Base-by-base conservation (phyloP, 2,797 vertebrate species). In the Numenius phaeopus region DNA sequence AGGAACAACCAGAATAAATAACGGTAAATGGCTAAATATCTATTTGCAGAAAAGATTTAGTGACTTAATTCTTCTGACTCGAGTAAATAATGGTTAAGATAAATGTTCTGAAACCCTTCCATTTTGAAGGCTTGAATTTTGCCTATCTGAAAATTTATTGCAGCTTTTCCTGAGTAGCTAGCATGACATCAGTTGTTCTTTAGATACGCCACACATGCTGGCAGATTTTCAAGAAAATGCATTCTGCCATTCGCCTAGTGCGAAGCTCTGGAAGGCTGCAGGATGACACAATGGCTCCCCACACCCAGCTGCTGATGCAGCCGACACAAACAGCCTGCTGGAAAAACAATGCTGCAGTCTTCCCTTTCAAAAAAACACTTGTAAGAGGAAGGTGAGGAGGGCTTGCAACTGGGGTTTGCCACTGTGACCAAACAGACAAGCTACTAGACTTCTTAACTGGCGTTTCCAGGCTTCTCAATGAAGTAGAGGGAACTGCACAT, bases 1-100 rank as follows among this genome's bases (percentile, higher is more conserved):
- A 93, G 84, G 65, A 90, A 90, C 46, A 91, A 89, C 46, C 47
- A 83, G 69, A 96, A 92, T 85, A 94, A 95, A 88, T 70, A 94
- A 73, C 26, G 66, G 47, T 76, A 92, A 92, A 83, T 79, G 50
- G 44, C 20, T 88, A 83, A 46, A 34, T 86, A 89, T 40, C 46
- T 94, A 58, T 87, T 94, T 94, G 92, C 24, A 39, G 47, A 94
- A 75, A 26, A 76, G 32, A 94, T 70, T 93, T 79, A 79, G 47
- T 76, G 79, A 92, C 54, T n/a, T 59, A 83, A 73, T 77, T 91
- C 62, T 88, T 50, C 54, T 64, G 22, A 70, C 67, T 83, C 3
- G 2, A 81, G 87, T 89, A 91, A 96, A 83, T 69, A 86, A 69
- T 8, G 9, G 27, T 44, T 66, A 76, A 87, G 62, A 87, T 20